Conservation (phyloP, 2,888 invertebrate species). For the Metalampra italica region DNA sequence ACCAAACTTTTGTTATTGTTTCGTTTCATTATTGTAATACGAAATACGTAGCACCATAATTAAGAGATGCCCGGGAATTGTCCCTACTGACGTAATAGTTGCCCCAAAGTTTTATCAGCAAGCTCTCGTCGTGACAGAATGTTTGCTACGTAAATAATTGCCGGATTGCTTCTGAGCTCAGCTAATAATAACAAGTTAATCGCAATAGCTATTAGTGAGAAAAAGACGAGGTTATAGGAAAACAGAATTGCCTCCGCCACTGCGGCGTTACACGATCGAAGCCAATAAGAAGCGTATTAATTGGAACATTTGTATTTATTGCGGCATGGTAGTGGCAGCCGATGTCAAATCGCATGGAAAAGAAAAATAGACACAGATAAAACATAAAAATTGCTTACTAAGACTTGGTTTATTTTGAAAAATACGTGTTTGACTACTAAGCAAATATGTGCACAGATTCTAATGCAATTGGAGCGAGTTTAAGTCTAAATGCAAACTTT, state of each 20-base stretch:
- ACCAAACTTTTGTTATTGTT: conserved; percentile 77
- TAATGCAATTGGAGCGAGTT: conserved; percentile 60
- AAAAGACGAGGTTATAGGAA: conserved; percentile 39
- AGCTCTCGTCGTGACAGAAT: conserved; percentile 55
- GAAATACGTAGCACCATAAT: conserved; percentile 72
- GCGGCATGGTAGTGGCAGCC: conserved; percentile 3
- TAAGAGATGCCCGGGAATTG: conserved; percentile 70
- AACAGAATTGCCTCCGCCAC: conserved; percentile 34
- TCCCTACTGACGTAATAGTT: conserved; percentile 65
- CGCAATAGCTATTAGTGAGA: conserved; percentile 45
- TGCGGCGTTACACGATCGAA: conserved; percentile 35
- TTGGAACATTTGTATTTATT: conserved; percentile 30
- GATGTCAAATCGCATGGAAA: no score
- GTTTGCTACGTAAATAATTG: conserved; percentile 62
- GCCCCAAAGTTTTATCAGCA: conserved; percentile 60
- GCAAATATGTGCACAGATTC: conserved; percentile 59
- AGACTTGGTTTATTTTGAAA: background rate
- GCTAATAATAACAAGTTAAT: conserved; percentile 59
- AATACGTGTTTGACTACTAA: conserved; percentile 43
- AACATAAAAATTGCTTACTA: background rate
- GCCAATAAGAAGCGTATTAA: conserved; percentile 52
- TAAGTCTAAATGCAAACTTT: conserved; percentile 67
- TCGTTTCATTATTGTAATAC: conserved; percentile 76
- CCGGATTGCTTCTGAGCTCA: conserved; percentile 45
- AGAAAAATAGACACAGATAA: no score